Evolutionary conservation across 1,140 invertebrate species (phyloP).

Genomic region (Cotesia chilonis): DNA sequence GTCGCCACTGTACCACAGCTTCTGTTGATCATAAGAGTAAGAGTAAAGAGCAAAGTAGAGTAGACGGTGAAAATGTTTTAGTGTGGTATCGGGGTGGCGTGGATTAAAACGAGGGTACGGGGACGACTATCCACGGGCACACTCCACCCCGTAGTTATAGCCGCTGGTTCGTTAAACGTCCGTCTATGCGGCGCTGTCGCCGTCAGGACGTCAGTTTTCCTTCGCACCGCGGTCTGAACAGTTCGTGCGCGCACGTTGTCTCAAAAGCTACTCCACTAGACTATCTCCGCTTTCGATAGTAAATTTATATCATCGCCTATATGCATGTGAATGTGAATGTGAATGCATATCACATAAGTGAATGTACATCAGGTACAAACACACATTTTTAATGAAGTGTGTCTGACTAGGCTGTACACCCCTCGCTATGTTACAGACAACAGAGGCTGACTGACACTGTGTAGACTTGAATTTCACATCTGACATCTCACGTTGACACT

Average conservation of each 20-base stretch:
- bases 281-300: not conserved
- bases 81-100: slow-evolving; percentile 20
- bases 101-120: slow-evolving; percentile 39
- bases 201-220: slow-evolving; percentile 54
- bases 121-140: not conserved
- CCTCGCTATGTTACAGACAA: too few species aligned
- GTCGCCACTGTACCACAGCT: not conserved
- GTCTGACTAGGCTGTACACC: too few species aligned
- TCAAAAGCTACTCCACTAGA: not conserved
- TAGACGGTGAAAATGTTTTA: slow-evolving; percentile 23
- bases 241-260: slow-evolving; percentile 30
- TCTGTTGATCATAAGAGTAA: not conserved
- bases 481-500: too few species aligned
- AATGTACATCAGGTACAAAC: too few species aligned
- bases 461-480: too few species aligned
- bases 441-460: too few species aligned
- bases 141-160: not conserved
- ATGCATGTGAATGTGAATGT: too few species aligned
- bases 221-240: slow-evolving; percentile 50
- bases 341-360: too few species aligned
- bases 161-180: slow-evolving; percentile 50
- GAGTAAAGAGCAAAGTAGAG: not conserved
- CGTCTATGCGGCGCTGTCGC: slow-evolving; percentile 55
- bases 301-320: too few species aligned
- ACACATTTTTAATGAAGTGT: too few species aligned